Conservation (phyloP, 1,140 invertebrate species). For the Papilio aristodemus region DNA sequence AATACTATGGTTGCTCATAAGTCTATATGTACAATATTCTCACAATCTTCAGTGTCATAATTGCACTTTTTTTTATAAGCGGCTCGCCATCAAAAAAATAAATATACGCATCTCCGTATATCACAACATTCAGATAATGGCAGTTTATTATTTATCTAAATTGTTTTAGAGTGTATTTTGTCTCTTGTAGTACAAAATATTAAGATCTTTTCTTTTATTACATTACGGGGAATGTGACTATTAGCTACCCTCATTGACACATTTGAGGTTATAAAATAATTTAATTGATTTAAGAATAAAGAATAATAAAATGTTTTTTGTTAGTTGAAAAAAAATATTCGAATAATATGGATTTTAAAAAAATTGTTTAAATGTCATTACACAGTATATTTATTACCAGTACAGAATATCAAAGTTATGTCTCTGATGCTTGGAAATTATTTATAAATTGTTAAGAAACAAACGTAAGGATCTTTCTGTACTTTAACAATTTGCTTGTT, state of each 20-base stretch:
- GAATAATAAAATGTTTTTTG: too few species aligned
- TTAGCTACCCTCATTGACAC: too few species aligned
- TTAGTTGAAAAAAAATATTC: too few species aligned
- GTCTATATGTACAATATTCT: slow-evolving; percentile 73
- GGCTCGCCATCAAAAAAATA: slow-evolving; percentile 63
- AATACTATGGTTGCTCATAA: slow-evolving; percentile 53
- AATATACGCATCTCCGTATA: slow-evolving; percentile 50
- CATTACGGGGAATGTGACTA: too few species aligned
- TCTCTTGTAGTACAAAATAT: neutral
- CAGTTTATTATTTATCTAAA: slow-evolving; percentile 38
- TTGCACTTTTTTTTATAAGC: slow-evolving; percentile 78
- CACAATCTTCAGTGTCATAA: slow-evolving; percentile 79
- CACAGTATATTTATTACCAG: too few species aligned
- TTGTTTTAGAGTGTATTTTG: neutral
- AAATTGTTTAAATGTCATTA: too few species aligned
- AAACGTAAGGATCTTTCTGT: neutral
- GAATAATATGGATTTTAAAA: too few species aligned
- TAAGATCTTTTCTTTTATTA: neutral
- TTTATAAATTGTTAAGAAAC: neutral
- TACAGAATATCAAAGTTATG: too few species aligned
- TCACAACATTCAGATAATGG: slow-evolving; percentile 40
- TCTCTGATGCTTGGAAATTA: too few species aligned
- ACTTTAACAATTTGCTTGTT: neutral
- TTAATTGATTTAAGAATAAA: too few species aligned
- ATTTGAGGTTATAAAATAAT: too few species aligned